Percentiles rank a stretch among this genome's conserved stretches.
phyloP scores from a whole-genome alignment of 2,888 invertebrate species.

The Julus scanicus region DNA sequence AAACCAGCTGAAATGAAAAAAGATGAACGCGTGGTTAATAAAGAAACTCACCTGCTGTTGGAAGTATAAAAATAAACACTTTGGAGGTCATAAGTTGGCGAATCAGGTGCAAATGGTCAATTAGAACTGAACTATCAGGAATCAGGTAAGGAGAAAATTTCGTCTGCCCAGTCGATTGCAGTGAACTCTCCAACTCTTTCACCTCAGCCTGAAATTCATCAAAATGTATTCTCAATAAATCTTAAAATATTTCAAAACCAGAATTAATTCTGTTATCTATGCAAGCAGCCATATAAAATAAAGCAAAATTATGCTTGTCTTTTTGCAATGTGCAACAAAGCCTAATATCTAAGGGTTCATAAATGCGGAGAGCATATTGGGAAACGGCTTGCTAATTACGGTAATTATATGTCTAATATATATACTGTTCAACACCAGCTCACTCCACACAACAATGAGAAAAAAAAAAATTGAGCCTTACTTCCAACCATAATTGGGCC shows the following conservation, averaged over 20 bases:
- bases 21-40: background rate
- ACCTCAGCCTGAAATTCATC: slow-evolving; percentile 75
- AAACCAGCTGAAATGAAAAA: background rate
- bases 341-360: background rate
- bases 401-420: background rate
- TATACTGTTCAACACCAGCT: background rate
- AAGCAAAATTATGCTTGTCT: background rate
- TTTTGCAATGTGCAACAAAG: background rate
- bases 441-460: background rate
- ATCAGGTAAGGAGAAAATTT: slow-evolving; percentile 84
- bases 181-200: slow-evolving; percentile 78
- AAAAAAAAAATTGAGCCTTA: slow-evolving; percentile 63
- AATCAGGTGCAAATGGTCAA: slow-evolving; percentile 79
- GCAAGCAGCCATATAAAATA: no score
- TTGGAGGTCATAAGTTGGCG: slow-evolving; percentile 84
- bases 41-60: slow-evolving; percentile 78
- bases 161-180: slow-evolving; percentile 63
- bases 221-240: background rate
- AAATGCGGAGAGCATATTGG: background rate
- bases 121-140: slow-evolving; percentile 84
- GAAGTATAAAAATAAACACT: slow-evolving; percentile 88
- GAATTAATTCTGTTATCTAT: no score
- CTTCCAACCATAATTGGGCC: slow-evolving; percentile 88
- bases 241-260: no score
- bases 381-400: background rate